Evolutionary conservation across 1,140 invertebrate species (phyloP), one percentile per base, ranked within the genome.

Genomic region (Trichonephila clavata): DNA sequence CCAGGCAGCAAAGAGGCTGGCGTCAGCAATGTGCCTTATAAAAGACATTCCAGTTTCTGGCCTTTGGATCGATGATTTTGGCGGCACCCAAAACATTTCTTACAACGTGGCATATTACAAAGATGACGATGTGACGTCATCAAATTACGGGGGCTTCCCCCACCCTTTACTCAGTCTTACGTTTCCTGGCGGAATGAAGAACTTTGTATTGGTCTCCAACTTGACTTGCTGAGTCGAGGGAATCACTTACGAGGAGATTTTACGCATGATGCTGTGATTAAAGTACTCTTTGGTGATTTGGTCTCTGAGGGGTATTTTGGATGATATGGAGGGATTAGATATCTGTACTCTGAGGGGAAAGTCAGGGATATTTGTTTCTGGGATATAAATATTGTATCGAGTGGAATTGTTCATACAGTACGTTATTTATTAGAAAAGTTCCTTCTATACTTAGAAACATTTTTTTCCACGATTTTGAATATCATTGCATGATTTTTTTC

Each of bases 11-110:
- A 50, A 32, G 24, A 27, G 24, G n/a, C 81, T 84, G 81, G 81
- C 81, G 81, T 84, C 81, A 84, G 81, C 81, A 84, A 2, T 8
- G 43, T 21, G 81, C 20, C 10, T n/a, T 59, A 86, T 77, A 77
- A 77, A 77, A 77, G 71, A 32, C 71, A 86, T 60, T 86, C 84
- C 57, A 24, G n/a, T 86, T 60, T 13, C 57, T 20, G 1, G 24
- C 6, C 71, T 77, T 61, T 86, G 84, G 84, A 86, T 86, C 84
- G 84, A 86, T 86, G 84, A 8, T 21, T 39, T 39, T 32, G 84
- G 84, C 84, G 84, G 27, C 84, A 86, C 59, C 84, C 84, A 86
- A 27, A 86, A 61, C 18, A 86, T 61, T 60, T 86, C 84, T 86
- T 86, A 61, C 84, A 63, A 86, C 57, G 57, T 86, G 84, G 84